Evolutionary conservation across 2,797 vertebrate species (phyloP), one percentile per base, ranked within the genome.

Genomic region (Chelmon rostratus): DNA sequence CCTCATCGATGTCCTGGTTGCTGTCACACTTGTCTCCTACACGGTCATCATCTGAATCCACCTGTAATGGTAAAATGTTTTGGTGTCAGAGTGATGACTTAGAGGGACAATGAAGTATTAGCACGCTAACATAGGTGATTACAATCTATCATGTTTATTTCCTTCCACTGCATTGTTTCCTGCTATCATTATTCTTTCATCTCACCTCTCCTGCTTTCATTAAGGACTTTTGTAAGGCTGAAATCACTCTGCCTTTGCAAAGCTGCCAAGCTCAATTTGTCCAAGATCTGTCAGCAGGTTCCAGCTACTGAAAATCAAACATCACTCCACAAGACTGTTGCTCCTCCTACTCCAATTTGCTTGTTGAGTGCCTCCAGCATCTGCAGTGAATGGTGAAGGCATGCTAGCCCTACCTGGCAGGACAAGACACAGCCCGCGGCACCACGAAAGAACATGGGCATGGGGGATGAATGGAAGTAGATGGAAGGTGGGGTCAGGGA

Each of bases 1-100:
- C 98, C 89, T 99, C 98, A 75, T 99, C 98, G 9, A 99, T 99
- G 85, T 99, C 98, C 90, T 99, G 97, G 89, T 99, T 99, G 86
- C 96, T 98, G 93, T 99, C 98, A 58, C 98, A 99, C 62, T 97
- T 95, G 82, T 99, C 98, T 78, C 98, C 98, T 63, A 99, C 97
- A 8, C 85, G 97, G 84, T 99, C 98, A 6, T 98, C 97, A 83
- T 99, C 98, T 0, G 97, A 96, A 89, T 99, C 98, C 68, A 97
- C 93, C 98, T 99, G 84, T 63, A 75, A 57, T 35, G 44, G 23
- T 6, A 38, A 11, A 74, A 53, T 15, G 46, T 76, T 79, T 70
- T 57, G 9, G 4, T 2, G 5, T 79, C 31, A 73, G 15, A 19
- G 38, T 23, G 46, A 44, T 28, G 18, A 42, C 25, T 71, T 64